Evolutionary conservation across 2,888 invertebrate species (phyloP), one percentile per base, ranked within the genome.

Genomic region (Chrysodeixis includens): DNA sequence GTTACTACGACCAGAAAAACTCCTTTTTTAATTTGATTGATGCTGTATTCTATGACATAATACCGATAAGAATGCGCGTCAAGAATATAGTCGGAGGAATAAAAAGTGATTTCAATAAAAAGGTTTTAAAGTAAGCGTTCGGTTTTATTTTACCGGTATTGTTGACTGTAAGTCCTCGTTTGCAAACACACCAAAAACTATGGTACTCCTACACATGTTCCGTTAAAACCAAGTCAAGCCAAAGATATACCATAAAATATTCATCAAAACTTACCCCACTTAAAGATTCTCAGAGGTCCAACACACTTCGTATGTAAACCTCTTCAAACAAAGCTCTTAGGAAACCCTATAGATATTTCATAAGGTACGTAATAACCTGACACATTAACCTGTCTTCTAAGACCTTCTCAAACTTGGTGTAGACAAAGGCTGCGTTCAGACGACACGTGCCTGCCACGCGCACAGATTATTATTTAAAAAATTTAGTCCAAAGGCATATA

Each of bases 311-410:
- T 18, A 53, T 10, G 20, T 49, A 57, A 26, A 26, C 14, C 56
- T 16, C 30, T n/a, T 20, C 40, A 56, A 32, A 58, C 53, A 44
- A 46, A 18, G 53, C 52, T 56, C 59, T 56, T 22, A 32, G 5
- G 30, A 44, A 61, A 63, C 53, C 61, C 53, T 59, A 79, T 79
- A 74, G 69, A 82, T 79, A 76, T 82, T 82, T 81, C 66, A 79
- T 76, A 71, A 59, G 57, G 12, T 30, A 57, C 69, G 62, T 57
- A 49, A 49, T 69, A 82, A 82, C 65, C 76, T 71, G 53, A 51
- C 57, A 69, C 78, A 76, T 80, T 77, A 79, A 79, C 74, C 71
- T 71, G 71, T 56, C 71, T 51, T 62, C 54, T 14, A 57, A 64
- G 81, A 77, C 78, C 71, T 51, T 62, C 54, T 14, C 60, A 64